phyloP scores from a whole-genome alignment of 2,797 vertebrate species.

The Chelon labrosus region DNA sequence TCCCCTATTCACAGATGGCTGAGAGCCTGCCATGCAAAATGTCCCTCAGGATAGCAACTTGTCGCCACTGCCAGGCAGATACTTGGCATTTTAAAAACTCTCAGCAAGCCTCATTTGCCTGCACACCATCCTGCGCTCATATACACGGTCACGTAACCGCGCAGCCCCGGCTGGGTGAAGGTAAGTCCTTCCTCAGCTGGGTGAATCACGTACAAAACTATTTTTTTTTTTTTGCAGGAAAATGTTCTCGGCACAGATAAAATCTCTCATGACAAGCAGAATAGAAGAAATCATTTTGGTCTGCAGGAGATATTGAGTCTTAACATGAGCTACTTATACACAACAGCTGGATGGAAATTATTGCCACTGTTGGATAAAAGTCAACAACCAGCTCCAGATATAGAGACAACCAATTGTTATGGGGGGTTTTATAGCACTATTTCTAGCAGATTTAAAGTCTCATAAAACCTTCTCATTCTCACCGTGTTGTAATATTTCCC shows the following conservation, averaged over 20 bases:
- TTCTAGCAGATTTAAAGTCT: background rate
- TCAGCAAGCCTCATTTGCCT: slow-evolving; percentile 71
- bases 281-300: background rate
- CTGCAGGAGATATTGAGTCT: too few relatives aligned
- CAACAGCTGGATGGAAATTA: slow-evolving; percentile 9
- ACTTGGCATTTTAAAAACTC: slow-evolving; percentile 74
- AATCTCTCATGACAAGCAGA: background rate
- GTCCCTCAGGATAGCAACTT: slow-evolving; percentile 71
- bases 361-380: slow-evolving; percentile 1
- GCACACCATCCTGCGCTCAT: slow-evolving; percentile 45
- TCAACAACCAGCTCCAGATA: slow-evolving; percentile 3
- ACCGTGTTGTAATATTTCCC: too few relatives aligned
- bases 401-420: background rate
- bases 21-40: slow-evolving; percentile 75
- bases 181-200: background rate
- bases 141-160: slow-evolving; percentile 29
- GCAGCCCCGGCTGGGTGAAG: background rate
- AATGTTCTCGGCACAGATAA: slow-evolving; percentile 5
- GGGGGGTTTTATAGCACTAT: background rate
- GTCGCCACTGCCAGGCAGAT: slow-evolving; percentile 68
- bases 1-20: slow-evolving; percentile 77
- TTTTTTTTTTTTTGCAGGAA: background rate
- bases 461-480: background rate
- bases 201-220: background rate
- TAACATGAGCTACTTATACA: background rate